Evolutionary conservation across 2,797 vertebrate species (phyloP), one percentile per base, ranked within the genome.

Genomic region (Astyanax mexicanus): DNA sequence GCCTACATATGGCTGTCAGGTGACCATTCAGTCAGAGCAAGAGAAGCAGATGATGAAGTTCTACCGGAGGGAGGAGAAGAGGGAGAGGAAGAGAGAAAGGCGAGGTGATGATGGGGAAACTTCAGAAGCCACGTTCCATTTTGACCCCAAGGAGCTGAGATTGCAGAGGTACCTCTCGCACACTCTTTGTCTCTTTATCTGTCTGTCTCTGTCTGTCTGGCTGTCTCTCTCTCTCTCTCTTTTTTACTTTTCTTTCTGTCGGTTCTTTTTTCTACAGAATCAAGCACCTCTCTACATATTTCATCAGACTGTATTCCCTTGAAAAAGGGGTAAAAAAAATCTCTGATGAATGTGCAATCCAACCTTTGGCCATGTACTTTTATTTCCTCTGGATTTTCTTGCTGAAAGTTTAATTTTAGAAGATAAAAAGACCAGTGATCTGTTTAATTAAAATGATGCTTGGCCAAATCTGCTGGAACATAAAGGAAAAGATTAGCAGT

Each of bases 21-120:
- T 99, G 83, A 98, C 94, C 86, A 96, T 99, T 90, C 97, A 96
- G 7, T 99, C 97, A 57, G 96, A 98, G 89, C 96, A 97, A 88
- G 97, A 99, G 90, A 97, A 91, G 66, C 93, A 95, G 85, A 90
- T 99, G 93, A 90, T 97, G 91, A 99, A 97, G 88, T 91, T 95
- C 0, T 94, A 91, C 89, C 96, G 96, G 35, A 92, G 96, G 61
- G 97, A 97, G 88, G 97, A 96, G 90, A 99, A 97, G 88, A 93
- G 90, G 58, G 95, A 94, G 88, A 94, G 94, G 80, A 97, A 93
- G 77, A 90, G 92, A 86, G 96, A 96, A 78, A 98, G 92, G 90
- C 95, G 94, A 83, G 87, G 86, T 0, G 97, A 99, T 45, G 97
- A 98, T 44, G 81, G 84, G 51, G 96, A 97, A 55, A 80, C 75